Evolutionary conservation across 2,113 vertebrate species (phyloP).

Genomic region (Acinonyx jubatus): DNA sequence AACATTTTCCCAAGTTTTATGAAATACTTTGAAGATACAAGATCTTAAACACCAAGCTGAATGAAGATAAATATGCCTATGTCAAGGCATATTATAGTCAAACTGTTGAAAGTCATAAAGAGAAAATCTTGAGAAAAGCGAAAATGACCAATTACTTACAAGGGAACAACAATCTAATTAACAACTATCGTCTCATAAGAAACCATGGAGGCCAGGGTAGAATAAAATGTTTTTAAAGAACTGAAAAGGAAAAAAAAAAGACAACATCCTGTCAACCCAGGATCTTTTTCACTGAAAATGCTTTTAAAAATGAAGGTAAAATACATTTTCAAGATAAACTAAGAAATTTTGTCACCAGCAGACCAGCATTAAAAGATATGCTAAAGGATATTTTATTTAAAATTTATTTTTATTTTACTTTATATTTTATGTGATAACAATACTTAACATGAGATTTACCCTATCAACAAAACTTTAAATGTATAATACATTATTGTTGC

Average conservation of each 20-base stretch:
- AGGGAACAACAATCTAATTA: not conserved
- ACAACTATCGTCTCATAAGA: not conserved
- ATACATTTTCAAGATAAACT: not conserved
- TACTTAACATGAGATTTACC: not conserved
- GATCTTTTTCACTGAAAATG: not conserved
- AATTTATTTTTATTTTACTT: slow-evolving; percentile 14
- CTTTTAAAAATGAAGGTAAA: slow-evolving; percentile 1
- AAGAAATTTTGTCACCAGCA: not conserved
- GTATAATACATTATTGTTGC: not conserved
- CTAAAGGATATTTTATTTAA: not conserved
- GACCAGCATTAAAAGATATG: not conserved
- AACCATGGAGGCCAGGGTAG: not conserved
- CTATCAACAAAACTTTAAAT: not conserved
- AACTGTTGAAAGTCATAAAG: not conserved
- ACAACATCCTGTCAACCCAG: not conserved
- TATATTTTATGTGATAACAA: not conserved
- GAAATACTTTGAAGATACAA: not conserved
- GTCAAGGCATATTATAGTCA: not conserved
- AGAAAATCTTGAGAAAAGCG: not conserved
- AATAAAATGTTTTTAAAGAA: not conserved
- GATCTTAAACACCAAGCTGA: not conserved
- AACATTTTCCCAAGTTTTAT: not conserved
- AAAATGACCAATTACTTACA: not conserved
- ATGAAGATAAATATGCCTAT: not conserved
- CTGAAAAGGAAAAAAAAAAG: not conserved